Evolutionary conservation across 1,140 invertebrate species (phyloP), one percentile per base, ranked within the genome.

Genomic region (Helicoverpa zea): DNA sequence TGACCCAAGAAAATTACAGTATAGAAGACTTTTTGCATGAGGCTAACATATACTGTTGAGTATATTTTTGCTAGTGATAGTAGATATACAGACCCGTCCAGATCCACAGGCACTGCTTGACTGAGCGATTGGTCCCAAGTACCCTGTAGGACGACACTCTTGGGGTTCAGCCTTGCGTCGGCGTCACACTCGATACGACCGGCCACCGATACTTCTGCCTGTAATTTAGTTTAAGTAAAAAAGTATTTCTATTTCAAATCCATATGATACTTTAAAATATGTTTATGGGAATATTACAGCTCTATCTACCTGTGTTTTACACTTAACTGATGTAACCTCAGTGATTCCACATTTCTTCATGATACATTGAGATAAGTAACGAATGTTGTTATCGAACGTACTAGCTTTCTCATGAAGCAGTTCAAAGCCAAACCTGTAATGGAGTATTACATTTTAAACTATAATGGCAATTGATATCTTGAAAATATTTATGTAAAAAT

Each of bases 171-270:
- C 82, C 96, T 96, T 0, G 97, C 97, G 81, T 97, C 96, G 43
- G 96, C 95, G 82, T 98, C 97, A 85, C 97, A 98, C 82, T 97
- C 96, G 74, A 99, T 96, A 52, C 97, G 95, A 4, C 98, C 98
- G 75, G 96, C 96, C 10, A 96, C 96, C 35, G 94, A 81, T 3
- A 95, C 91, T 61, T 94, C 90, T 63, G 94, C 94, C 93, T 96
- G 92, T 29, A 88, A 90, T 64, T 63, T 49, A 5, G 51, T 29
- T 61, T 14, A 14, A 2, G 35, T 43, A 43, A 7, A 9, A 43
- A 43, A 5, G 35, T 35, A 5, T 35, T 35, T 35, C 0, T 35
- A 61, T 61, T 30, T 5, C 10, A 18, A 63, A 23, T 35, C 29
- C 16, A 58, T 5, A 18, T 18, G 3, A 23, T 23, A 23, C 23